phyloP scores from a whole-genome alignment of 2,797 vertebrate genomes.

The Tragopan temminckii region DNA sequence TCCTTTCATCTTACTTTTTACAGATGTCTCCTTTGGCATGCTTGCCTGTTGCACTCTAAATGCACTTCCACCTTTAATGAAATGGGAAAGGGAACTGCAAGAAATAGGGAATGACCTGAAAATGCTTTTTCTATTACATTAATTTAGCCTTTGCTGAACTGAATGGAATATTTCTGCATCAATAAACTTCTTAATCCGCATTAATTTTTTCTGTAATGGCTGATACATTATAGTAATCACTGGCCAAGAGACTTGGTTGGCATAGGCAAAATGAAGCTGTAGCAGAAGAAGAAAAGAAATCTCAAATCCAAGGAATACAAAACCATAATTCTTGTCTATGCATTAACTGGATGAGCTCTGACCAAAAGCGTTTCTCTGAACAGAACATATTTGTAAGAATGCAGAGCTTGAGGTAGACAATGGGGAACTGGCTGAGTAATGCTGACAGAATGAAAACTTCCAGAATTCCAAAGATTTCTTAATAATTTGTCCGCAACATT shows the following conservation, averaged over 20 bases:
- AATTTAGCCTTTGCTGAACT: not conserved
- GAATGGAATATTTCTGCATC: constrained; percentile 29
- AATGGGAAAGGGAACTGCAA: not conserved
- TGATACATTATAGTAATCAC: constrained; percentile 24
- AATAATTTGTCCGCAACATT: not conserved
- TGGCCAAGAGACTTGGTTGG: constrained; percentile 23
- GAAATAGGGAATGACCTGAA: not conserved
- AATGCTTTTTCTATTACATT: not conserved
- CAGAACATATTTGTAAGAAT: not conserved
- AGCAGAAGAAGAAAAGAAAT: constrained; percentile 31
- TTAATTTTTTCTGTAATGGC: not conserved
- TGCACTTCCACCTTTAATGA: not conserved
- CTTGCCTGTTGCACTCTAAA: not conserved
- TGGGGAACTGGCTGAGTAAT: not conserved
- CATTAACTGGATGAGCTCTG: not conserved
- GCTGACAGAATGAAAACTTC: not conserved
- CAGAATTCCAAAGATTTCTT: not conserved
- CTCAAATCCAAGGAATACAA: constrained; percentile 8
- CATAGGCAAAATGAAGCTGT: constrained; percentile 29
- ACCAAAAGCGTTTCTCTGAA: constrained; percentile 20
- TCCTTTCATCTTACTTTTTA: constrained; percentile 36
- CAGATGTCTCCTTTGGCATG: not conserved
- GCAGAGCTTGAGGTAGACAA: not conserved
- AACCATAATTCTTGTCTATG: constrained; percentile 24
- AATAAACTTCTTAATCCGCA: not conserved